Percentiles rank a stretch among this genome's conserved stretches.
phyloP scores from a whole-genome alignment of 2,113 vertebrate genomes.

The Elachura formosa region DNA sequence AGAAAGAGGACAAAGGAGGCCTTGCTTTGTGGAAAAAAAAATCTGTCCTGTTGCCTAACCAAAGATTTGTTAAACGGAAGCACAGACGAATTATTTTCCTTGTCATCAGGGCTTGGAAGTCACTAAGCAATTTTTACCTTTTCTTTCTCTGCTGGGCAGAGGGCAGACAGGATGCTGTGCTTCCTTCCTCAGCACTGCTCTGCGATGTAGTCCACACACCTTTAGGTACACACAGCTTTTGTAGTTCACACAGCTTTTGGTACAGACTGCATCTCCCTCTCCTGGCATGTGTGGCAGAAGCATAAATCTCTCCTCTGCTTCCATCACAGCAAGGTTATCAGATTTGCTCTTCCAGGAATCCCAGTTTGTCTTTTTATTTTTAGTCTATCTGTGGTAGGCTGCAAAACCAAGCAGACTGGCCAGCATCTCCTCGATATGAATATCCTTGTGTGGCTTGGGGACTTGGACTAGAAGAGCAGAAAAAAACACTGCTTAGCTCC shows the following conservation, averaged over 20 bases:
- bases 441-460: neutral
- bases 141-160: neutral
- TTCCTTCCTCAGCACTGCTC: neutral
- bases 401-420: neutral
- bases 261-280: neutral
- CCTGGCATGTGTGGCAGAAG: accelerated
- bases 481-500: neutral
- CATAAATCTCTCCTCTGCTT: neutral
- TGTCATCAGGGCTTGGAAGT: neutral
- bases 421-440: neutral
- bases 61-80: neutral
- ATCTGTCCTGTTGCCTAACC: neutral
- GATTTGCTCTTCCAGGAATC: neutral
- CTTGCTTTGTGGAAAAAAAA: neutral
- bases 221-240: neutral
- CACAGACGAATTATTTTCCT: neutral
- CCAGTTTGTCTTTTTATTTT: neutral
- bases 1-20: neutral
- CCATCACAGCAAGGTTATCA: neutral
- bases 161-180: neutral
- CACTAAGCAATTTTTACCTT: neutral
- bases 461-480: neutral
- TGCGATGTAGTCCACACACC: accelerated
- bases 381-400: neutral
- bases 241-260: neutral